Base-by-base conservation (phyloP, 2,888 invertebrate species). In the Coleophora deauratella region DNA sequence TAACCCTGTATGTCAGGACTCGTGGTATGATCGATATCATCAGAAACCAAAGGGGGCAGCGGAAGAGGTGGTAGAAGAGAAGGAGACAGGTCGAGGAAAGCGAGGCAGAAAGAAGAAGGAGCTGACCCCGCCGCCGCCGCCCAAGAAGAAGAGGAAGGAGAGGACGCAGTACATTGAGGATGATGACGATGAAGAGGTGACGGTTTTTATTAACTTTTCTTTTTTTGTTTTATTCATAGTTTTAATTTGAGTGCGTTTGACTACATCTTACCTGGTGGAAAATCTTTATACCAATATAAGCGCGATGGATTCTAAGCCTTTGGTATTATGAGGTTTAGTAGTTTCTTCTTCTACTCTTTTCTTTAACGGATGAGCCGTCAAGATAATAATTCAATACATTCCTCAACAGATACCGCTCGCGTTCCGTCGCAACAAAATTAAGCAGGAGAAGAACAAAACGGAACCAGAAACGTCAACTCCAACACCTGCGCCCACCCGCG, bases 91-190 rank as follows among this genome's bases (percentile, higher is more conserved):
- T 31, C 31, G 31, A 10, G 31, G 31, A 11, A 31, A 77, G 54
- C 80, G 85, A 49, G 80, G 82, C 40, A 82, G 88, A 52, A 86
- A 82, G 68, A 80, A 78, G 74, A 85, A 81, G 66, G 86, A 87
- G 47, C 80, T 73, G 15, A 65, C 78, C 37, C 75, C 74, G 38
- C 64, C 67, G 9, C 71, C 75, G 21, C 67, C 70, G 30, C 68
- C 71, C 21, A 66, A 71, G 43, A 72, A 77, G 34, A 67, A 68
- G 50, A 77, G 73, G 62, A 72, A 65, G 51, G 74, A 77, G 52
- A 79, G 77, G 55, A 70, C 72, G 8, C 56, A 66, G 0, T 74
- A 78, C 37, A 41, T 77, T 0, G 62, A 59, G 3, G 77, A 72
- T 9, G 77, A 76, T 35, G 84, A 84, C 14, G 87, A 87, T 14